Conservation (phyloP, 2,797 vertebrate genomes). For the Anabacerthia variegaticeps region DNA sequence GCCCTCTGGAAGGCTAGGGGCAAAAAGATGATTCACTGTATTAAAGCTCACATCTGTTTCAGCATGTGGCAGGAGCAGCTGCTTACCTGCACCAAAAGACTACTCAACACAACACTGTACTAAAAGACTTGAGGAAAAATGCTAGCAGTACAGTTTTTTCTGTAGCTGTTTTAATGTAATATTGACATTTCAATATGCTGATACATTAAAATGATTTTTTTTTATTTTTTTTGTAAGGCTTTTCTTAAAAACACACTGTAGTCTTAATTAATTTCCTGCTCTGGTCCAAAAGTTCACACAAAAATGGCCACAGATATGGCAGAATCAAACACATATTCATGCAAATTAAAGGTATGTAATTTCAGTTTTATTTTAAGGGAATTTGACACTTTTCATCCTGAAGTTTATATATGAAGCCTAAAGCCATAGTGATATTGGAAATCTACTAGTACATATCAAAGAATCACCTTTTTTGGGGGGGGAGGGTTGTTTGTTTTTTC, state of each 20-base stretch:
- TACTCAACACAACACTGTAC: rapidly evolving
- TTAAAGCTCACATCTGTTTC: not conserved
- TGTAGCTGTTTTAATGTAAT: not conserved
- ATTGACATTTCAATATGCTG: not conserved
- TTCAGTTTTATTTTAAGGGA: not conserved
- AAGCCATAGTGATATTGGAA: not conserved
- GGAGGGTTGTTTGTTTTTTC: not conserved
- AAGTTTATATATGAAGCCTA: not conserved
- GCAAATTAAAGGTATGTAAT: not conserved
- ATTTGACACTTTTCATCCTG: not conserved
- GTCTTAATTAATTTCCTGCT: not conserved
- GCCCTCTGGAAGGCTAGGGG: not conserved
- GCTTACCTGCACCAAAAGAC: not conserved
- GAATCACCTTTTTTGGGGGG: too few relatives aligned
- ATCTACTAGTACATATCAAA: not conserved
- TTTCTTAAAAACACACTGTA: not conserved
- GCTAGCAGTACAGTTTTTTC: not conserved
- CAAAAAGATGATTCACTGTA: not conserved
- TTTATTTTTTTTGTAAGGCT: not conserved
- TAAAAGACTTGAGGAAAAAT: not conserved
- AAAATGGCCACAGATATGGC: not conserved
- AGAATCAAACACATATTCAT: not conserved
- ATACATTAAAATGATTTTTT: not conserved
- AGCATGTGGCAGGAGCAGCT: not conserved
- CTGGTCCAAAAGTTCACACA: not conserved